These are phyloP conservation scores for Lagorchestes hirsutus DNA, from an alignment of 2,797 vertebrate genomes.

Conservation along the genomic window DNA sequence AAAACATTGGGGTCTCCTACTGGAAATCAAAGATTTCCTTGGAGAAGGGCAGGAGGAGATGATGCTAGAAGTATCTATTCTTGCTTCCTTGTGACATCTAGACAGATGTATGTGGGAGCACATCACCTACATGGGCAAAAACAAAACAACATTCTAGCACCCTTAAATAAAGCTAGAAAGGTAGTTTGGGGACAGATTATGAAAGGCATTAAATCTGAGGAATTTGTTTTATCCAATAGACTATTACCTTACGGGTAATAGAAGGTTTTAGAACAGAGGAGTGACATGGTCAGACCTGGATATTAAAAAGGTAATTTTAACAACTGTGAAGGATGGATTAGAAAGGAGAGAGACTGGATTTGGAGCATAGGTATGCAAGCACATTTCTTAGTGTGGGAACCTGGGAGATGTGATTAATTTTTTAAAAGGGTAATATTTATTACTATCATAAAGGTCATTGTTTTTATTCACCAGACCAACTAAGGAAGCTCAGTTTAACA, in stretches of 20 bases:
- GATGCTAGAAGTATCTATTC: not conserved
- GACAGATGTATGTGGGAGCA: not conserved
- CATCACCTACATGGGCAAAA: not conserved
- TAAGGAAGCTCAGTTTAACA: not conserved
- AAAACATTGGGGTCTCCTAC: too few relatives aligned
- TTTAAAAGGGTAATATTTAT: not conserved
- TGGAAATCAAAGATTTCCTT: not conserved
- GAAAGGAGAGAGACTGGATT: not conserved
- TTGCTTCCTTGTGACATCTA: not conserved
- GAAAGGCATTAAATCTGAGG: not conserved
- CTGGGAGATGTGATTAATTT: not conserved
- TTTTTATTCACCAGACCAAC: not conserved
- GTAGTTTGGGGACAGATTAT: not conserved
- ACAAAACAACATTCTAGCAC: not conserved
- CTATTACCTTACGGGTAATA: not conserved
- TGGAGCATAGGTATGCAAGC: not conserved
- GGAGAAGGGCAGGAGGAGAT: not conserved
- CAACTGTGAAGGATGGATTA: not conserved
- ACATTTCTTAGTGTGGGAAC: not conserved
- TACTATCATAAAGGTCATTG: not conserved
- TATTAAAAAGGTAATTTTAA: not conserved
- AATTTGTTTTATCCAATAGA: not conserved
- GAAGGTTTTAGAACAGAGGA: not conserved
- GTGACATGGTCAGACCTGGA: not conserved
- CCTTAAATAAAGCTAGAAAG: not conserved